These are phyloP conservation scores for Neomicropteryx cornuta DNA, from an alignment of 1,140 invertebrate species.

Conservation along the genomic window DNA sequence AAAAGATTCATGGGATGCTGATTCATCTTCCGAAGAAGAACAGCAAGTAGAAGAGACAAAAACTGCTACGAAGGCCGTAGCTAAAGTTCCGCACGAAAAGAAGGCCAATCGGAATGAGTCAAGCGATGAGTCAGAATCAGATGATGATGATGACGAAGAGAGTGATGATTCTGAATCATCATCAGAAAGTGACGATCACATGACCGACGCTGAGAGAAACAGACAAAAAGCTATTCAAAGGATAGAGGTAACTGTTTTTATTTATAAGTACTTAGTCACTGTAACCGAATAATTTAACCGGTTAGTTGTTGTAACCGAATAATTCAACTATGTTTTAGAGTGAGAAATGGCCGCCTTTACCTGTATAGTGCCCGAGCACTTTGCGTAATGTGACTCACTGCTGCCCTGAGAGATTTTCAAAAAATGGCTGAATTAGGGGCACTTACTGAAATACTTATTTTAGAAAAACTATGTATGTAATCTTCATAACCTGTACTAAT, in stretches of 20 bases:
- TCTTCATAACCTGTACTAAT: too few relatives aligned
- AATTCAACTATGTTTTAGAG: too few relatives aligned
- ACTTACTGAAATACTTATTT: too few relatives aligned
- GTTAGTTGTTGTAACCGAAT: too few relatives aligned
- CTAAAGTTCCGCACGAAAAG: constrained; percentile 18
- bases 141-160: constrained; percentile 39
- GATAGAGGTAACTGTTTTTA: constrained; percentile 46
- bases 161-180: constrained; percentile 41
- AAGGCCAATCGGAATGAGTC: constrained; percentile 21
- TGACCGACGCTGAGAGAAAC: constrained; percentile 46
- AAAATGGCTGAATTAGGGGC: too few relatives aligned
- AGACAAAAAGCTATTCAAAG: constrained; percentile 43
- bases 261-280: too few relatives aligned
- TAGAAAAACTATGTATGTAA: too few relatives aligned
- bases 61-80: constrained; percentile 18
- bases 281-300: too few relatives aligned
- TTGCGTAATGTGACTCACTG: too few relatives aligned
- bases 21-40: constrained; percentile 52
- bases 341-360: too few relatives aligned
- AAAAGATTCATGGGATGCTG: constrained; percentile 79
- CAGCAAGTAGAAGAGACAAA: constrained; percentile 20
- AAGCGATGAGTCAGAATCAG: constrained; percentile 32
- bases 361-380: too few relatives aligned
- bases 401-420: too few relatives aligned
- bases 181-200: constrained; percentile 39